Evolutionary conservation across 2,797 vertebrate species (phyloP).

Genomic region (Calcarius lapponicus): DNA sequence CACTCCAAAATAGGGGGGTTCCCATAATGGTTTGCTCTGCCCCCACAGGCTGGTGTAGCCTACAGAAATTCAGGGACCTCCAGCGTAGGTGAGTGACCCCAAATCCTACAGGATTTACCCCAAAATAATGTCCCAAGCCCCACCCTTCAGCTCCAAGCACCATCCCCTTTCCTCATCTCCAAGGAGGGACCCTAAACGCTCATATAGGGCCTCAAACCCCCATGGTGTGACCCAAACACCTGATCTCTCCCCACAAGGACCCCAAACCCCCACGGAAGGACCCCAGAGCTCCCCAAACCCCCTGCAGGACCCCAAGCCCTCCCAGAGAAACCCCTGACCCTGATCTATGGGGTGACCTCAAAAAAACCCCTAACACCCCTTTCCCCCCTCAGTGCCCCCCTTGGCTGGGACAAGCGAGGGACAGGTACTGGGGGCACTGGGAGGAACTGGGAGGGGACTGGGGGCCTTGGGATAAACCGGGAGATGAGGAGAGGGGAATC

Average conservation of each 20-base stretch:
- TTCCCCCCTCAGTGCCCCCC: not conserved
- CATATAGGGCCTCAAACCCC: too few species aligned
- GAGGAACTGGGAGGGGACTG: not conserved
- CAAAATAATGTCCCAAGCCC: not conserved
- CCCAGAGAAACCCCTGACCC: not conserved
- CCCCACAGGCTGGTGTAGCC: not conserved
- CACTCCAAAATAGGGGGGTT: not conserved
- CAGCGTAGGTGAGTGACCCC: not conserved
- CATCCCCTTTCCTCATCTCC: not conserved
- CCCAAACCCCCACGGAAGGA: not conserved
- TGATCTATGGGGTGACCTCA: not conserved
- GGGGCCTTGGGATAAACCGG: not conserved
- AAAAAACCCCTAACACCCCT: not conserved
- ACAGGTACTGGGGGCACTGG: not conserved
- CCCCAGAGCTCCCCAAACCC: too few species aligned
- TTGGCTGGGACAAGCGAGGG: not conserved
- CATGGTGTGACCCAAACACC: not conserved
- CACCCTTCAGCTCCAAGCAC: too few species aligned
- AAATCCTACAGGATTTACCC: not conserved
- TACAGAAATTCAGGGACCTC: not conserved
- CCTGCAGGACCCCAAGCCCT: not conserved
- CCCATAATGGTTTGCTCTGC: not conserved
- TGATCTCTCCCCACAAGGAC: not conserved
- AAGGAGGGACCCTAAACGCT: not conserved
- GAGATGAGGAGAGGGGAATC: not conserved